Percentiles rank a stretch among this genome's conserved stretches.
Evolutionary conservation across 2,888 invertebrate genomes (phyloP).

Genomic region (Cataglyphis rosenhaueri): DNA sequence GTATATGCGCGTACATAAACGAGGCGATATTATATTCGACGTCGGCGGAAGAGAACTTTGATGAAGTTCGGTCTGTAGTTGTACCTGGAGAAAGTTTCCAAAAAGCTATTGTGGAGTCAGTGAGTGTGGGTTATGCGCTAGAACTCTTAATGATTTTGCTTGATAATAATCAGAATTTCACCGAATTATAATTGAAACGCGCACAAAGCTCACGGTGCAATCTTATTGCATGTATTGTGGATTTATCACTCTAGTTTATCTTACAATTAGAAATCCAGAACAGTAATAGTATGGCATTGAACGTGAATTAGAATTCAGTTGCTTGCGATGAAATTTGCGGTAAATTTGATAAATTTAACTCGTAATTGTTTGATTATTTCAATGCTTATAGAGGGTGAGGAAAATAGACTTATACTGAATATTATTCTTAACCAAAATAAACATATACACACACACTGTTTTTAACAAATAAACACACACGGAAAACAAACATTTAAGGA

Average conservation of each 20-base stretch:
- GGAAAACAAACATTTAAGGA: conserved; percentile 9
- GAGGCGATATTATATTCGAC: conserved; percentile 43
- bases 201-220: conserved; percentile 31
- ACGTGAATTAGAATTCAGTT: background rate
- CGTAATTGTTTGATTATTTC: background rate
- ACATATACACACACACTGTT: background rate
- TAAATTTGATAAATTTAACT: conserved; percentile 20
- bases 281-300: background rate
- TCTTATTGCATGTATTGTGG: conserved; percentile 31
- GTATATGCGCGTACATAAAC: background rate
- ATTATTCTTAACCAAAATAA: conserved; percentile 13
- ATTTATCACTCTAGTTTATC: conserved; percentile 33
- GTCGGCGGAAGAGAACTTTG: conserved; percentile 48
- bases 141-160: conserved; percentile 42
- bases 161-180: conserved; percentile 43
- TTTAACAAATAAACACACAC: too few relatives aligned
- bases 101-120: conserved; percentile 46
- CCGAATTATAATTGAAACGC: conserved; percentile 36
- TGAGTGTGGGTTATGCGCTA: conserved; percentile 31
- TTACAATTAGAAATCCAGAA: conserved; percentile 25
- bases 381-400: background rate
- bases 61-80: conserved; percentile 44
- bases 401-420: background rate
- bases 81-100: conserved; percentile 39
- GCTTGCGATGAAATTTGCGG: background rate